Evolutionary conservation across 2,797 vertebrate species (phyloP), one percentile per base, ranked within the genome.

Genomic region (Rhincodon typus): DNA sequence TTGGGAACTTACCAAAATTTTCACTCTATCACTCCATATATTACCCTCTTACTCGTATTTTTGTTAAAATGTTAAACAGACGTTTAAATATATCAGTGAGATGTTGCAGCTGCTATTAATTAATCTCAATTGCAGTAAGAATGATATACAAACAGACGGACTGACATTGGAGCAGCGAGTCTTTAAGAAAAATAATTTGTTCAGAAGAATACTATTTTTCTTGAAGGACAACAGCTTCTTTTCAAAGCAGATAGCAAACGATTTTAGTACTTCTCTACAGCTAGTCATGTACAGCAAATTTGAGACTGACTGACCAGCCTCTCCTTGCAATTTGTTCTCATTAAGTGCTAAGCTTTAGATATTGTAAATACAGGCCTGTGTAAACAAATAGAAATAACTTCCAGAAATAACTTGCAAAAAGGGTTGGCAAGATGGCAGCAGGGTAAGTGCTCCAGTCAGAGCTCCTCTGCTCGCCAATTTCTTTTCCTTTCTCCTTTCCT

Each of bases 121-220:
- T 69, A 67, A 93, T n/a, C n/a, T 69, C 90, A 69, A 69, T 77
- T 53, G 27, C 46, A 77, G 42, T 21, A 77, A 77, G 46, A 53
- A 67, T 57, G 69, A 74, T 77, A 53, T 27, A 77, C 94, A 95
- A 72, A 94, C 66, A 70, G 93, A 46, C 93, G 30, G 62, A 69
- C 67, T 53, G 46, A 77, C 70, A 25, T 17, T 72, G 42, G 46
- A 74, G 27, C 46, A 53, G 19, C 57, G 27, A 77, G 69, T 19
- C 50, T 95, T 13, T 21, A 19, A 74, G 19, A 53, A 77, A 95
- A 95, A 77, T 30, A 77, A 95, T n/a, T 95, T 6, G 30, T 95
- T 53, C 70, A 34, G 70, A 50, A 74, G 5, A 74, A 57, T 77
- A 30, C 25, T 30, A 12, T 74, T 34, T 95, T 6, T 12, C 42